Evolutionary conservation across 1,140 invertebrate genomes (phyloP).

Genomic region (Parapsyche elsis): DNA sequence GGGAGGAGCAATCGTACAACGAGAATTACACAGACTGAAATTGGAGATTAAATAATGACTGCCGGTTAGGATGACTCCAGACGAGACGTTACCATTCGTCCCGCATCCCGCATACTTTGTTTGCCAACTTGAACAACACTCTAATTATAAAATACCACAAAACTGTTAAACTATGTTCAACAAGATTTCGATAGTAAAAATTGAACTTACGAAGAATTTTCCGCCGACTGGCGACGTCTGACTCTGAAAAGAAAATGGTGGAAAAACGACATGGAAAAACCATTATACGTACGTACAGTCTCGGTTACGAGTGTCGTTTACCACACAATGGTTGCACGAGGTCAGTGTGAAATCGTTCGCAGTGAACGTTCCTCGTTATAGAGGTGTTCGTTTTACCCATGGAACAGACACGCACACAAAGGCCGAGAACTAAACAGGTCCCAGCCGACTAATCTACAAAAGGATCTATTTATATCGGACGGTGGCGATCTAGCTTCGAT

Average conservation of each 20-base stretch:
- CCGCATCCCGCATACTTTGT: constrained; percentile 22
- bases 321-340: constrained; percentile 8
- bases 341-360: constrained; percentile 15
- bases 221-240: no score
- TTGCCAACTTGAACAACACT: not conserved
- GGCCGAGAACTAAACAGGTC: not conserved
- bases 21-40: not conserved
- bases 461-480: constrained; percentile 23
- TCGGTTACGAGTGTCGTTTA: constrained; percentile 1
- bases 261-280: not conserved
- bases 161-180: no score
- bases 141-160: no score
- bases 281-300: not conserved
- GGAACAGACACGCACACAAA: not conserved
- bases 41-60: constrained; percentile 22
- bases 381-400: not conserved
- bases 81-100: not conserved
- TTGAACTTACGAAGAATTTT: no score
- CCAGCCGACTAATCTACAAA: constrained; percentile 11
- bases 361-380: not conserved
- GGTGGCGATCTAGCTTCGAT: constrained; percentile 9
- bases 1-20: not conserved
- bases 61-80: not conserved
- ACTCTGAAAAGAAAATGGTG: no score
- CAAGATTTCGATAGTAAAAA: no score